These are phyloP conservation scores for Acropora tenuis DNA, from an alignment of 64 coral and sea anemone genomes.

Conservation along the genomic window DNA sequence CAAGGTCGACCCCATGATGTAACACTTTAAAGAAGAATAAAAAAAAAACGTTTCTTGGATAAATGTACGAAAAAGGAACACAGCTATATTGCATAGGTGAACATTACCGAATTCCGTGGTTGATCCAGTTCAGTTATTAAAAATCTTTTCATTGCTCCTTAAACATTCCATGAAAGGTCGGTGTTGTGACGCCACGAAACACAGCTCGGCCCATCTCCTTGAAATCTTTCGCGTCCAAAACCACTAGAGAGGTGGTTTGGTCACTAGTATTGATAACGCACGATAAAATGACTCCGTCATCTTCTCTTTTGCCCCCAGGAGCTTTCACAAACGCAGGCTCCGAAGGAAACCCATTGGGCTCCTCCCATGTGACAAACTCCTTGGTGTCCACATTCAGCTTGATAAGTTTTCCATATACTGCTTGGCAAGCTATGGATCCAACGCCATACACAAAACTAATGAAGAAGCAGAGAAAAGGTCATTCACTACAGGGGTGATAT, in stretches of 20 bases:
- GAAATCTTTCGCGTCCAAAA: constrained; percentile 80
- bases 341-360: constrained; percentile 53
- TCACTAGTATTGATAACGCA: constrained; percentile 73
- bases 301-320: constrained; percentile 67
- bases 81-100: no score
- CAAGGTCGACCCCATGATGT: no score
- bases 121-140: neutral
- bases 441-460: constrained; percentile 70
- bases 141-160: neutral
- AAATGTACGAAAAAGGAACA: no score
- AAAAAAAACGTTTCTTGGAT: no score
- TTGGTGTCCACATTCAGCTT: constrained; percentile 75
- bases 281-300: constrained; percentile 86
- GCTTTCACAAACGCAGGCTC: constrained; percentile 87
- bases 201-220: constrained; percentile 73
- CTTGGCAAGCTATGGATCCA: neutral
- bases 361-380: constrained; percentile 64
- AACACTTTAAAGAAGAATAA: no score
- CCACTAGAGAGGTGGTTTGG: constrained; percentile 63
- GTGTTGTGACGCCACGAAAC: constrained; percentile 58
- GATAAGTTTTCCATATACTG: constrained; percentile 36
- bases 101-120: no score
- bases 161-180: constrained; percentile 75
- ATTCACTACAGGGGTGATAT: neutral
- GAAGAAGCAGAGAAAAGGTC: neutral